phyloP scores from a whole-genome alignment of 2,797 vertebrate species.

The Yasuhikotakia modesta region DNA sequence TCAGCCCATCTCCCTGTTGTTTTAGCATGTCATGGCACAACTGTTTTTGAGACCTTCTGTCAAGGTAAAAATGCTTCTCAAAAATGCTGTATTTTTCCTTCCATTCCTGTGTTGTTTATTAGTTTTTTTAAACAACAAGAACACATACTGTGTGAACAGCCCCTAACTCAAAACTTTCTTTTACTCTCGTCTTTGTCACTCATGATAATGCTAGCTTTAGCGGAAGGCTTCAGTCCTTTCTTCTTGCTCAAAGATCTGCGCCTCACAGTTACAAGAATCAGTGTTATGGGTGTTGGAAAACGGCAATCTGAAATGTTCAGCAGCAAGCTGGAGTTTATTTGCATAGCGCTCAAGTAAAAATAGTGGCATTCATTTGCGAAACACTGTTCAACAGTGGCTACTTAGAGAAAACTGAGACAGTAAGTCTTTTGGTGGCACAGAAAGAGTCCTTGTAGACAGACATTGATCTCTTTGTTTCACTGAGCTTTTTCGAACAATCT shows the following conservation, averaged over 20 bases:
- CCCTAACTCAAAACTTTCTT: neutral
- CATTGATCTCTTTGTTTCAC: constrained; percentile 72
- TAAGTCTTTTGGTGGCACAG: constrained; percentile 62
- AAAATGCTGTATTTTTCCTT: neutral
- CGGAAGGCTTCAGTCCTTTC: constrained; percentile 61
- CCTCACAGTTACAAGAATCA: constrained; percentile 52
- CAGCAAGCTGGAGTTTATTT: constrained; percentile 71
- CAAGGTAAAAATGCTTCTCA: neutral
- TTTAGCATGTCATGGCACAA: constrained; percentile 60
- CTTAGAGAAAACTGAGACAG: constrained; percentile 69
- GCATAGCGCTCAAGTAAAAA: constrained; percentile 71
- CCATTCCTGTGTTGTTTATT: neutral
- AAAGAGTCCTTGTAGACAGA: constrained; percentile 71
- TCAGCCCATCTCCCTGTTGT: neutral
- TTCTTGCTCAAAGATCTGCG: constrained; percentile 2
- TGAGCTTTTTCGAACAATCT: constrained; percentile 54
- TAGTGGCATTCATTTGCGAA: constrained; percentile 70
- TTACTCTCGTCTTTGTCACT: constrained; percentile 64
- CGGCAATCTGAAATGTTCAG: constrained; percentile 71
- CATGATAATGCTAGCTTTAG: constrained; percentile 58
- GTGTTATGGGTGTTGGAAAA: constrained; percentile 68
- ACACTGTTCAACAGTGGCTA: constrained; percentile 65
- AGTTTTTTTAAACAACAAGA: neutral
- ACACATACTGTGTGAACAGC: neutral
- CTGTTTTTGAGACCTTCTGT: neutral